A percentile compares a stretch with the other conserved stretches of the same genome.
phyloP scores from a whole-genome alignment of 2,797 vertebrate species.

The Nannoperca australis region DNA sequence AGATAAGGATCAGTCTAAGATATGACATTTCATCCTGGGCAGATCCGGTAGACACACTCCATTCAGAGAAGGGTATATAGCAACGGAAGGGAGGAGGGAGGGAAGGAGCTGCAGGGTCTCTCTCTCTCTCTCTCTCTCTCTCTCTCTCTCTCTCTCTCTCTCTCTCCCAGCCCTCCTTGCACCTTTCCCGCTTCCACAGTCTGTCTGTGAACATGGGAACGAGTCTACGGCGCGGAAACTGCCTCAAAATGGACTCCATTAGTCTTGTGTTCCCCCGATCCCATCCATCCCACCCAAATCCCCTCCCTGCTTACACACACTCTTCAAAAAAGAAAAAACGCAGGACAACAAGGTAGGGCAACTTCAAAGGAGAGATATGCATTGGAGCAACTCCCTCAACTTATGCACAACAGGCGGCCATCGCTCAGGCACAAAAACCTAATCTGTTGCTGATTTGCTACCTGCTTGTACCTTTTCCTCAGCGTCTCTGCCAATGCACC shows the following conservation, averaged over 20 bases:
- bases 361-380: conserved; percentile 63
- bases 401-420: conserved; percentile 16
- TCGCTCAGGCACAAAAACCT: conserved; percentile 20
- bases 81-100: conserved; percentile 73
- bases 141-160: conserved; percentile 56
- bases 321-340: conserved; percentile 13
- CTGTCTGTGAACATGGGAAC: conserved; percentile 75
- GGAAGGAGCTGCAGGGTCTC: conserved; percentile 69
- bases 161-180: conserved; percentile 50
- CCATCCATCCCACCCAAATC: conserved; percentile 26
- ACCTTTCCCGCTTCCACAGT: conserved; percentile 52
- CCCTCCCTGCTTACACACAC: conserved; percentile 26
- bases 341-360: conserved; percentile 45
- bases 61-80: conserved; percentile 89
- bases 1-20: conserved; percentile 96
- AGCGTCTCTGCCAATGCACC: conserved; percentile 40
- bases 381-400: conserved; percentile 37
- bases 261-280: conserved; percentile 31
- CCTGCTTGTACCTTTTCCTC: conserved; percentile 38
- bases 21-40: conserved; percentile 98
- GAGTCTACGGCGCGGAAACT: conserved; percentile 30
- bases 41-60: conserved; percentile 93
- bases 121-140: conserved; percentile 51
- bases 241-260: conserved; percentile 51
- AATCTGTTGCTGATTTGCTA: conserved; percentile 43